Percentiles rank a stretch among this genome's conserved stretches.
Evolutionary conservation across 1,140 invertebrate species (phyloP).

Genomic region (Pseudomyrmex pallidus): DNA sequence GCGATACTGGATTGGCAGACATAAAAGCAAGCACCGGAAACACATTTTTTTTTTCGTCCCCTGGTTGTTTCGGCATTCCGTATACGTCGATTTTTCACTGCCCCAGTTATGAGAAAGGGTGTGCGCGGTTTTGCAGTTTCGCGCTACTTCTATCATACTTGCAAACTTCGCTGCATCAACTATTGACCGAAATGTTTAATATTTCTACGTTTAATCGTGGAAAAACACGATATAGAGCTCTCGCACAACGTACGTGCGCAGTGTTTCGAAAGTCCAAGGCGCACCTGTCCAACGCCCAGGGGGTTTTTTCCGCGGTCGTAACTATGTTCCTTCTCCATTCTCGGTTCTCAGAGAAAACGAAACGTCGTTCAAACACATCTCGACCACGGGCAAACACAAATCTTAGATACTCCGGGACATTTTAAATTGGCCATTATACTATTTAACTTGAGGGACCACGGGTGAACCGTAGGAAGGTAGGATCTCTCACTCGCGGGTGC

Average conservation of each 20-base stretch:
- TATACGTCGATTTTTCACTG: constrained; percentile 1
- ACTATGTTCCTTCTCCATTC: constrained; percentile 74
- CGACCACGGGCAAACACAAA: constrained; percentile 80
- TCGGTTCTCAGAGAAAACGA: constrained; percentile 69
- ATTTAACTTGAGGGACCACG: constrained; percentile 84
- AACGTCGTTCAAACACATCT: constrained; percentile 79
- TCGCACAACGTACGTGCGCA: neutral
- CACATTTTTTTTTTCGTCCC: constrained; percentile 38
- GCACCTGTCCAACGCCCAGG: constrained; percentile 73
- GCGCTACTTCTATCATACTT: too few relatives aligned
- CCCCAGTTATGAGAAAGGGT: neutral
- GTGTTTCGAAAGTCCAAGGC: constrained; percentile 44
- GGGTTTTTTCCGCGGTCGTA: constrained; percentile 68
- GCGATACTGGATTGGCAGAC: constrained; percentile 53
- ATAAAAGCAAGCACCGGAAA: constrained; percentile 35
- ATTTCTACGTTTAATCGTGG: neutral
- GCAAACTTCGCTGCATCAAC: neutral
- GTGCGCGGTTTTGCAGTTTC: too few relatives aligned
- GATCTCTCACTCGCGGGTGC: constrained; percentile 52
- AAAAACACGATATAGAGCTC: neutral
- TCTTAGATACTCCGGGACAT: constrained; percentile 82
- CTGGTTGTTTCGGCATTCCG: constrained; percentile 13
- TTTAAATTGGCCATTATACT: constrained; percentile 86
- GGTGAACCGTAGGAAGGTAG: constrained; percentile 61
- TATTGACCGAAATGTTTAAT: neutral